Evolutionary conservation across 2,113 vertebrate genomes (phyloP).

Genomic region (Lophochroa leadbeateri): DNA sequence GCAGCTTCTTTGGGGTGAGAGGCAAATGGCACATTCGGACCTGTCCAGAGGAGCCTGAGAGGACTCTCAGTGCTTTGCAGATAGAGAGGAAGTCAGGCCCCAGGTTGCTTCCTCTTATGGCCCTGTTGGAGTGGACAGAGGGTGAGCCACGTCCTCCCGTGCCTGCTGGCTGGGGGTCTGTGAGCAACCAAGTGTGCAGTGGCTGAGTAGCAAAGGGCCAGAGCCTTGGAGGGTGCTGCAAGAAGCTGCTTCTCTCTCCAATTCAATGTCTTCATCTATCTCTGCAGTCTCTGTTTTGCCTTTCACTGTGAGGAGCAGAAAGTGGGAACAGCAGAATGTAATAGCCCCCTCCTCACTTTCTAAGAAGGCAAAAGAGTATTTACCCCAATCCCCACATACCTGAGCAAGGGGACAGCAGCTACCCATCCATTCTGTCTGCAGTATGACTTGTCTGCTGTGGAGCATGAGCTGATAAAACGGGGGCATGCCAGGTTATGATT

Average conservation of each 20-base stretch:
- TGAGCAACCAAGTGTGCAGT: accelerated
- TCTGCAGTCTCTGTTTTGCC: background rate
- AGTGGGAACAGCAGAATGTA: background rate
- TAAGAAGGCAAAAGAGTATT: background rate
- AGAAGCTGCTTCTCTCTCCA: background rate
- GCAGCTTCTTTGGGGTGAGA: background rate
- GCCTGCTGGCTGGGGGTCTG: background rate
- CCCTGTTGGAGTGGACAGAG: background rate
- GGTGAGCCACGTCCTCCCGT: background rate
- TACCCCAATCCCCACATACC: too few species aligned
- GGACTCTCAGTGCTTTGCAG: background rate
- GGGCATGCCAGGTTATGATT: background rate
- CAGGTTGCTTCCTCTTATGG: constrained; percentile 27
- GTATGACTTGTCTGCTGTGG: background rate
- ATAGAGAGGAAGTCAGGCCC: background rate
- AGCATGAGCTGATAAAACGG: background rate
- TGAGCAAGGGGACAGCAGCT: background rate
- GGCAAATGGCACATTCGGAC: accelerated
- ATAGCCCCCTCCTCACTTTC: background rate
- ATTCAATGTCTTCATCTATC: background rate
- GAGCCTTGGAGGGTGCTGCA: background rate
- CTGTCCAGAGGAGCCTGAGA: background rate
- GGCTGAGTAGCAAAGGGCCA: accelerated
- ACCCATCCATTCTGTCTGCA: background rate
- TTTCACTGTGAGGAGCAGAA: background rate